Percentiles rank a stretch among this genome's conserved stretches.
Evolutionary conservation across 2,113 vertebrate genomes (phyloP).

Genomic region (Paraplagusia blochii): DNA sequence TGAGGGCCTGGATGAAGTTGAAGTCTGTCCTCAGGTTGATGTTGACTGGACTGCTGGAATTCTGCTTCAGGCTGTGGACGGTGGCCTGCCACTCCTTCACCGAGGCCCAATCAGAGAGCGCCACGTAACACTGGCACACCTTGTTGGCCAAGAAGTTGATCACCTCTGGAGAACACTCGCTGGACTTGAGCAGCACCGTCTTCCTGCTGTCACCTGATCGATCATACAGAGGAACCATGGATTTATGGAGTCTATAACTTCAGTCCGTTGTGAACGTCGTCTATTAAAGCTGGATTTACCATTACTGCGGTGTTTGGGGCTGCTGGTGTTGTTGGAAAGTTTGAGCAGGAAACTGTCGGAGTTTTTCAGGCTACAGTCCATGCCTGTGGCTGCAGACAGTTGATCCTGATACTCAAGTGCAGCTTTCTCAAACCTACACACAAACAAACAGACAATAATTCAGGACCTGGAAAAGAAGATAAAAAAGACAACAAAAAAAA

Average conservation of each 20-base stretch:
- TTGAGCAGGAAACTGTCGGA: slow-evolving; percentile 85
- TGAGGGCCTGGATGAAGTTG: slow-evolving; percentile 95
- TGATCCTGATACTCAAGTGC: slow-evolving; percentile 94
- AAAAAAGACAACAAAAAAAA: background rate
- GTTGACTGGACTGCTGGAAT: slow-evolving; percentile 74
- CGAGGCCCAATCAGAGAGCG: slow-evolving; percentile 90
- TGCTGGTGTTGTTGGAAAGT: slow-evolving; percentile 82
- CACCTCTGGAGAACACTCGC: slow-evolving; percentile 90
- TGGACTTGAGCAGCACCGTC: slow-evolving; percentile 88
- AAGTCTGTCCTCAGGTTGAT: slow-evolving; percentile 91
- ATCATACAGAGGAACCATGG: no score
- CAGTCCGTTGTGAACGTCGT: no score
- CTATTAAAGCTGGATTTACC: no score
- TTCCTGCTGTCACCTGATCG: slow-evolving; percentile 86
- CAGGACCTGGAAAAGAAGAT: background rate
- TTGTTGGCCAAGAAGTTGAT: slow-evolving; percentile 95
- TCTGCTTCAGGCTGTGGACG: slow-evolving; percentile 86
- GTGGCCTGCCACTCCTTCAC: slow-evolving; percentile 94
- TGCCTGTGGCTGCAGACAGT: slow-evolving; percentile 88
- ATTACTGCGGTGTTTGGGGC: slow-evolving; percentile 90
- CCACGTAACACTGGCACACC: slow-evolving; percentile 91
- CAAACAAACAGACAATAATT: background rate
- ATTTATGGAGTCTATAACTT: no score
- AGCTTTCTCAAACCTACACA: slow-evolving; percentile 93
- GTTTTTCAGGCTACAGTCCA: slow-evolving; percentile 88